Percentiles rank a stretch among this genome's conserved stretches.
These are phyloP conservation scores for Hyles euphorbiae DNA, from an alignment of 1,140 invertebrate genomes.

Conservation along the genomic window DNA sequence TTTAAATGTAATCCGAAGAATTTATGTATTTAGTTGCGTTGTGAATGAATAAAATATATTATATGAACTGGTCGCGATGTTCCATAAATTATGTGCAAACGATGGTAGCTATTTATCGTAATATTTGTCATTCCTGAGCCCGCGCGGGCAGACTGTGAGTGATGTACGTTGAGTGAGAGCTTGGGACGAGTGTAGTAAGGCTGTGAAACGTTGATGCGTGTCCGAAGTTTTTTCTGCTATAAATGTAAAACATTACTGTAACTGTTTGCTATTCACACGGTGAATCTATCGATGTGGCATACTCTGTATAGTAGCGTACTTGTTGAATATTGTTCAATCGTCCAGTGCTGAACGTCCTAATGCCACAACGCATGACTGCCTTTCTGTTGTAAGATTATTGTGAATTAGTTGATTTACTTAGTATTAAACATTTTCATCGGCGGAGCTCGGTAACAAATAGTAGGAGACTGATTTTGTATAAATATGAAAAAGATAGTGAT, in stretches of 20 bases:
- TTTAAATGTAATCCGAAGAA: no score
- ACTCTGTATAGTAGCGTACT: no score
- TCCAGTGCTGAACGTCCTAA: constrained; percentile 55
- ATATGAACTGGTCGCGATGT: no score
- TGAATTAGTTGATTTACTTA: constrained; percentile 37
- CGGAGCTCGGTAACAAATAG: constrained; percentile 59
- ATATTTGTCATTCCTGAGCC: constrained; percentile 62
- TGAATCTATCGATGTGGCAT: no score
- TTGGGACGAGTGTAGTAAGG: constrained; percentile 65
- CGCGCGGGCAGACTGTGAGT: constrained; percentile 45
- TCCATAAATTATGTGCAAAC: constrained; percentile 8
- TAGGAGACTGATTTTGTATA: constrained; percentile 74
- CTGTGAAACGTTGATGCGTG: constrained; percentile 59
- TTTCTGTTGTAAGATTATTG: constrained; percentile 32
- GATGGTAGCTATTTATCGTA: constrained; percentile 52
- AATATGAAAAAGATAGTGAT: constrained; percentile 48
- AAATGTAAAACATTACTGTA: background rate
- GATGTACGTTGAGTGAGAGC: constrained; percentile 45
- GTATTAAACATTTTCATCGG: constrained; percentile 32
- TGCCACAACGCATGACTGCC: constrained; percentile 37
- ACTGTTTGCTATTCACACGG: no score
- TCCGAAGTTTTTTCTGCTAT: constrained; percentile 30
- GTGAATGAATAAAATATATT: no score
- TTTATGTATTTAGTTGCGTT: no score
- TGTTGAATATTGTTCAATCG: constrained; percentile 33